A percentile compares a stretch with the other conserved stretches of the same genome.
Evolutionary conservation across 2,797 vertebrate species (phyloP).

Genomic region (Discoglossus pictus): DNA sequence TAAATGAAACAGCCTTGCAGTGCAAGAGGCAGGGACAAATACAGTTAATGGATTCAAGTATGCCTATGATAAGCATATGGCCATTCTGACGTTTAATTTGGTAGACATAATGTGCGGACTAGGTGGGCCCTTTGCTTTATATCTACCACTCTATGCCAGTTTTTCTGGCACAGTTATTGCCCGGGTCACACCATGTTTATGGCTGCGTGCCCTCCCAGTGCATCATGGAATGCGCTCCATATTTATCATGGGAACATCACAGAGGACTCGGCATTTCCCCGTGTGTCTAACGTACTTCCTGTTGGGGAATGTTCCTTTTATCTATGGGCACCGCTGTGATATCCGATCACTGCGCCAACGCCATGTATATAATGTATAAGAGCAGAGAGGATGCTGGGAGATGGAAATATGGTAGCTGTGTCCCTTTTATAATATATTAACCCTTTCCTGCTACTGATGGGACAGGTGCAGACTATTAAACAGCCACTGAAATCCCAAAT

Average conservation of each 20-base stretch:
- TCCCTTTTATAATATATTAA: background rate
- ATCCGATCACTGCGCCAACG: constrained; percentile 11
- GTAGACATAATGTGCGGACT: too few species aligned
- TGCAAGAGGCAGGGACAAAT: too few species aligned
- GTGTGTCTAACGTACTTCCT: constrained; percentile 37
- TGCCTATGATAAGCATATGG: too few species aligned
- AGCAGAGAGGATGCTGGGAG: constrained; percentile 1
- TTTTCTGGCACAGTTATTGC: too few species aligned
- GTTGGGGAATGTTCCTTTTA: constrained; percentile 33
- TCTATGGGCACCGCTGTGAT: constrained; percentile 36
- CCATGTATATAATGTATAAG: constrained; percentile 15
- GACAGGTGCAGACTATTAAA: too few species aligned
- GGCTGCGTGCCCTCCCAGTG: background rate
- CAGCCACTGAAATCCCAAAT: too few species aligned
- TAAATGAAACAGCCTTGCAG: too few species aligned
- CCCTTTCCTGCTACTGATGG: background rate
- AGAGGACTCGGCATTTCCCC: constrained; percentile 12
- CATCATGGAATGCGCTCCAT: constrained; percentile 36
- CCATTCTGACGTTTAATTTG: too few species aligned
- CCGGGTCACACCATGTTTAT: too few species aligned
- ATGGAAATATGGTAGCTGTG: constrained; percentile 3
- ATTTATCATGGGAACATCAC: constrained; percentile 6
- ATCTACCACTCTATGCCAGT: too few species aligned
- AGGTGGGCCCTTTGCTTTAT: too few species aligned
- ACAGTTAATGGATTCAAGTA: too few species aligned